Base-by-base conservation (phyloP, 2,888 invertebrate genomes). In the Zaprionus bogoriensis region DNA sequence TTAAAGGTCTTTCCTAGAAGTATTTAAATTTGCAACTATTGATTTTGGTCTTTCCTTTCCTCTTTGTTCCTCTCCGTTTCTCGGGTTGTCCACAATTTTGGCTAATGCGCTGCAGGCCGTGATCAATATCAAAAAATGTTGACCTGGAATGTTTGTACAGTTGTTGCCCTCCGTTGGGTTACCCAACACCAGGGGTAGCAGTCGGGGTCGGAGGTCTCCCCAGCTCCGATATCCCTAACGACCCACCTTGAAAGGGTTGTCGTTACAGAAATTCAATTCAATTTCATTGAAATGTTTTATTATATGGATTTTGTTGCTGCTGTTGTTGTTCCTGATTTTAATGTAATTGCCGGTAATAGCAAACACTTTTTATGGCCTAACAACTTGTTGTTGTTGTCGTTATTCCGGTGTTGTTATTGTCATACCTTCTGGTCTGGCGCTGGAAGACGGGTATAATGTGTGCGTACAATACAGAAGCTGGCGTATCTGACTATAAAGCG, bases 261-360 rank as follows among this genome's bases (percentile, higher is more conserved):
- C 60, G 77, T 77, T 63, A 63, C 62, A 60, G 62, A 63, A 75
- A 55, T 66, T 63, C 74, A 74, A 79, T 79, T 79, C 72, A 79
- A 79, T 79, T 80, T 72, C 69, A 67, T 66, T 74, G 67, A 73
- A 79, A 77, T 79, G 80, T 80, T 74, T 80, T 74, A 74, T 79
- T 70, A 67, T 64, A 69, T 66, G 64, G 62, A 72, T 72, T 63
- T 74, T 61, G 72, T 51, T 61, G 72, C 58, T 63, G 63, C 44
- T 61, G 52, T 23, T 32, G 48, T 55, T 67, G 63, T 52, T 66
- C 53, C 66, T 75, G 78, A 77, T 78, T 77, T 78, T 77, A 77
- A 77, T 78, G 77, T 77, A 78, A 77, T 77, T 78, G 78, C 67
- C 59, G 67, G 72, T 68, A 78, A 78, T 78, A 68, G 72, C 61